A percentile compares a stretch with the other conserved stretches of the same genome.
phyloP scores from a whole-genome alignment of 1,140 invertebrate species.

The Eubasilissa regina region DNA sequence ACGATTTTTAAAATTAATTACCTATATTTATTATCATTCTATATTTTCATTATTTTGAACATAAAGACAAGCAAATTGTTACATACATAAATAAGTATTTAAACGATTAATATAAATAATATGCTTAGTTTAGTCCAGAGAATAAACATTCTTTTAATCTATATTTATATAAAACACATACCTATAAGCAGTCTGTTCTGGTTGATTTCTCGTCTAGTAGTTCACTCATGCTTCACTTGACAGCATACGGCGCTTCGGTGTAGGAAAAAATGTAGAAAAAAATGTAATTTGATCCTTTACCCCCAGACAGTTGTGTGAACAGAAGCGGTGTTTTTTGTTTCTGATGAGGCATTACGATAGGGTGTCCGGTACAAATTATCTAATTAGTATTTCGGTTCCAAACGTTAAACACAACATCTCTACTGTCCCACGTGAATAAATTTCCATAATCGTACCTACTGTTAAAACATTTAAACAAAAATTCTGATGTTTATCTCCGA shows the following conservation, averaged over 20 bases:
- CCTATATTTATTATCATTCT: no score
- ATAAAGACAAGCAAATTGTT: no score
- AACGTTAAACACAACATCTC: conserved; percentile 43
- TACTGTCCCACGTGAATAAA: conserved; percentile 53
- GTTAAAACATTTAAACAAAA: no score
- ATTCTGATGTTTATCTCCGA: no score
- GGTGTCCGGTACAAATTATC: conserved; percentile 56
- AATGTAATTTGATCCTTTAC: conserved; percentile 51
- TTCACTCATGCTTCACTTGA: background rate
- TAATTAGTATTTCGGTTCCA: conserved; percentile 55
- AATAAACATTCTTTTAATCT: background rate
- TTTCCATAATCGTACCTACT: background rate
- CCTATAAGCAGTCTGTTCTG: no score
- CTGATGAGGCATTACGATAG: conserved; percentile 48
- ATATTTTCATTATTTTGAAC: no score
- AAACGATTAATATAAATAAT: no score
- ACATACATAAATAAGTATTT: no score
- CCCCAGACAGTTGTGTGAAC: conserved; percentile 46
- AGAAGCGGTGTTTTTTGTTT: conserved; percentile 32
- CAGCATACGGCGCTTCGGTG: background rate
- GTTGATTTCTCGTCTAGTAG: no score
- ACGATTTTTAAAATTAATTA: no score
- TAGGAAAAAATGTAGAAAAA: conserved; percentile 28
- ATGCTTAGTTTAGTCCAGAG: no score
- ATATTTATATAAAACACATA: background rate